These are phyloP conservation scores for Coracias cyanogaster DNA, from an alignment of 2,797 vertebrate species.

Conservation along the genomic window DNA sequence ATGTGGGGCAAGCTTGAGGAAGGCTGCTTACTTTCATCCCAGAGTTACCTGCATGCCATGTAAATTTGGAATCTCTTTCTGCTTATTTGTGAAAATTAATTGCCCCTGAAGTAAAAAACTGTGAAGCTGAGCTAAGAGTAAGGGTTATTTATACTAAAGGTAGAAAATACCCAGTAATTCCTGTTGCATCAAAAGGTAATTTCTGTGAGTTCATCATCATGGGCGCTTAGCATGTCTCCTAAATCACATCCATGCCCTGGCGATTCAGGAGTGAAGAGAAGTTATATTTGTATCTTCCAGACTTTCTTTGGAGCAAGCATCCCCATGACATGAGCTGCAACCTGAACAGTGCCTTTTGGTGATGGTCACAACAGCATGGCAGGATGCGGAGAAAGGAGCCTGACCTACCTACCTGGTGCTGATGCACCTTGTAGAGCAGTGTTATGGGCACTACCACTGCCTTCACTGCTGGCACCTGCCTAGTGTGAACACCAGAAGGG, in stretches of 20 bases:
- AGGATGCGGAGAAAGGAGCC: not conserved
- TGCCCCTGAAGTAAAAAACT: not conserved
- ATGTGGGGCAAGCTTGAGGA: not conserved
- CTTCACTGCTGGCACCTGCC: not conserved
- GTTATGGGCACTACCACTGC: not conserved
- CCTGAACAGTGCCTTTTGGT: not conserved
- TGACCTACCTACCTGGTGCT: not conserved
- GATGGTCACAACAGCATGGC: not conserved
- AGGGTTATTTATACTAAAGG: not conserved
- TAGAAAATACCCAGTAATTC: not conserved
- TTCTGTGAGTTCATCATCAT: not conserved
- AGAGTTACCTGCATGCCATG: not conserved
- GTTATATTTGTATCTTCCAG: not conserved
- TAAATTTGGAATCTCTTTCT: not conserved
- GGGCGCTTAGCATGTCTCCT: not conserved
- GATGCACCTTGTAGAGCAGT: not conserved
- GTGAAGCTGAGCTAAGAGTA: not conserved
- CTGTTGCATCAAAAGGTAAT: not conserved
- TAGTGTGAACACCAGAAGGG: not conserved
- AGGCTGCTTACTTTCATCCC: not conserved
- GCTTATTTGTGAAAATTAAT: not conserved
- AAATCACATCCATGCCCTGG: not conserved
- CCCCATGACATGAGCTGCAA: not conserved
- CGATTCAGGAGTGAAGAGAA: not conserved
- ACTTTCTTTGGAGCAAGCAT: not conserved